A percentile compares a stretch with the other conserved stretches of the same genome.
These are phyloP conservation scores for Callopanchax toddi DNA, from an alignment of 2,113 vertebrate species.

Conservation along the genomic window DNA sequence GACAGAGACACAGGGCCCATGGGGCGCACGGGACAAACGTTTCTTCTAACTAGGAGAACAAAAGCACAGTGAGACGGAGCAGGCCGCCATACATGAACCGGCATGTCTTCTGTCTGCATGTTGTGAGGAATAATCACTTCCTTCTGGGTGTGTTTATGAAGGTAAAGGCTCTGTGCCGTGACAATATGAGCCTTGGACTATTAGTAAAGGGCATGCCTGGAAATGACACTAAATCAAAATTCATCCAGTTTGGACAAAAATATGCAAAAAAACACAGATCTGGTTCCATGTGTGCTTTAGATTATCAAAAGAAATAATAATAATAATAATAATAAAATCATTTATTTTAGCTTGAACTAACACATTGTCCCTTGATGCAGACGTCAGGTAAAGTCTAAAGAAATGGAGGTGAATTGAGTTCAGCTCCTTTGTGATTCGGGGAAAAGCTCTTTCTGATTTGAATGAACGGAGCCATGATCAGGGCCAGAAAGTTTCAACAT, in stretches of 20 bases:
- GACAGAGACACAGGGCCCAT: slow-evolving; percentile 58
- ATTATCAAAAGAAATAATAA: slow-evolving; percentile 38
- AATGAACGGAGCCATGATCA: slow-evolving; percentile 41
- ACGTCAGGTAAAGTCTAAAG: slow-evolving; percentile 43
- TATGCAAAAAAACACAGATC: not conserved
- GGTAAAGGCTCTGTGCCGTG: slow-evolving; percentile 63
- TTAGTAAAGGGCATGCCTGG: slow-evolving; percentile 25
- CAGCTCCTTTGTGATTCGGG: slow-evolving; percentile 46
- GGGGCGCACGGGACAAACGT: slow-evolving; percentile 52
- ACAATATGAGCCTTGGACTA: slow-evolving; percentile 56
- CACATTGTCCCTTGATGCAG: slow-evolving; percentile 50
- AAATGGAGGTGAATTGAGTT: slow-evolving; percentile 32
- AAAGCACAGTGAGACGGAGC: slow-evolving; percentile 62
- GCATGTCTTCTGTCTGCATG: slow-evolving; percentile 72
- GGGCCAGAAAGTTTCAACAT: slow-evolving; percentile 50
- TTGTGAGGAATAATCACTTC: slow-evolving; percentile 80
- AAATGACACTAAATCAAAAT: slow-evolving; percentile 10
- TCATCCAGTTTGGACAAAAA: slow-evolving; percentile 21
- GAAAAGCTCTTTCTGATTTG: slow-evolving; percentile 56
- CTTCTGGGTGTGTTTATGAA: slow-evolving; percentile 77
- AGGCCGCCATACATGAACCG: slow-evolving; percentile 70
- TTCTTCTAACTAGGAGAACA: slow-evolving; percentile 60
- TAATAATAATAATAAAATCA: slow-evolving; percentile 46
- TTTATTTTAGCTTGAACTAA: slow-evolving; percentile 51
- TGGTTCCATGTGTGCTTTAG: slow-evolving; percentile 55